Percentiles rank a stretch among this genome's conserved stretches.
These are phyloP conservation scores for Apodemus agrarius DNA, from an alignment of 2,797 vertebrate species.

Conservation along the genomic window DNA sequence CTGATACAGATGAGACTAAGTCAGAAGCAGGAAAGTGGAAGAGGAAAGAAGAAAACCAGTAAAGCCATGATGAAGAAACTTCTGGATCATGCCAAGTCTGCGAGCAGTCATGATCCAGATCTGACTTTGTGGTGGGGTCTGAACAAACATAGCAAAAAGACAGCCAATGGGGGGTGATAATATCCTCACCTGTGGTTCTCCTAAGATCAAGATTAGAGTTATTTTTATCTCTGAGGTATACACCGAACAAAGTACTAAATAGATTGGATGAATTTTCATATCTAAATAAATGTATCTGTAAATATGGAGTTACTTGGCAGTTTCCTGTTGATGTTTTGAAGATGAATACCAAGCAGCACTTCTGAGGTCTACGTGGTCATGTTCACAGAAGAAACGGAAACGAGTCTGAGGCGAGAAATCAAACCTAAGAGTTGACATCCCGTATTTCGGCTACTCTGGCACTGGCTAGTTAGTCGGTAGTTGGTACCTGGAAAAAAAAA, in stretches of 20 bases:
- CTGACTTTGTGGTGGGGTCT: neutral
- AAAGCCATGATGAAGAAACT: neutral
- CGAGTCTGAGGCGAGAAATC: neutral
- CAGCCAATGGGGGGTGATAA: no score
- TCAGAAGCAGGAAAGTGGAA: neutral
- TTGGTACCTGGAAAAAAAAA: neutral
- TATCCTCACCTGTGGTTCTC: neutral
- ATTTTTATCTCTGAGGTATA: neutral
- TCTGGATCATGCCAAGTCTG: neutral
- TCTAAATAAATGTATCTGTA: neutral
- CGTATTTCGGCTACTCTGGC: neutral
- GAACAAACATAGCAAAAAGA: neutral
- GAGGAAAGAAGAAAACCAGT: neutral
- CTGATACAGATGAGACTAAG: neutral
- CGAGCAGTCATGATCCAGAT: neutral
- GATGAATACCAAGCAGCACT: neutral
- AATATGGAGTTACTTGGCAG: neutral
- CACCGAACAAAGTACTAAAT: neutral
- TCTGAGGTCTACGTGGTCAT: neutral
- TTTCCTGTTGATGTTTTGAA: neutral
- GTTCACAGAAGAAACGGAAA: neutral
- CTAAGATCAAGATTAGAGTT: neutral
- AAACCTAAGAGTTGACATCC: neutral
- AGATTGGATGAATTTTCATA: neutral
- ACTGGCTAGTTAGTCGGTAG: no score